Percentiles rank a stretch among this genome's conserved stretches.
Evolutionary conservation across 2,888 invertebrate genomes (phyloP).

Genomic region (Tholera decimalis): DNA sequence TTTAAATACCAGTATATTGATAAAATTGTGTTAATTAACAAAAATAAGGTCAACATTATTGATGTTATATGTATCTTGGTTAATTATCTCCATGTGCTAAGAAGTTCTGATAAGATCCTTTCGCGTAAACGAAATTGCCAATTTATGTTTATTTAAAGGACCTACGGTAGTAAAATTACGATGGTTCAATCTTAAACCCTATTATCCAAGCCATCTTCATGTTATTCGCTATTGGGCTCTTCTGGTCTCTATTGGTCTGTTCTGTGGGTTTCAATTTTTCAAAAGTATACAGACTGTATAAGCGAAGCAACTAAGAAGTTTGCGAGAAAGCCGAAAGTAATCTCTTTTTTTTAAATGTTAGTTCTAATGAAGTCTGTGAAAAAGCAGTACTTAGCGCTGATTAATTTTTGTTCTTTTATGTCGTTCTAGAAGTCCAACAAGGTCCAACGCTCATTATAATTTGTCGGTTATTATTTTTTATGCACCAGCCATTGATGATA

Average conservation of each 20-base stretch:
- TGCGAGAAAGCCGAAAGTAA: background rate
- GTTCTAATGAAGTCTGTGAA: background rate
- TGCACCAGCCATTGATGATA: slow-evolving; percentile 44
- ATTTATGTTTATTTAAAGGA: background rate
- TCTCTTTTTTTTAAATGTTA: background rate
- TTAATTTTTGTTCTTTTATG: background rate
- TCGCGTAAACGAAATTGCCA: too few species aligned
- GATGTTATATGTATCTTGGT: background rate
- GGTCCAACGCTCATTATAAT: slow-evolving; percentile 19
- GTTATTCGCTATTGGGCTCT: background rate
- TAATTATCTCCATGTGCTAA: too few species aligned
- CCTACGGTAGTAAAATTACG: background rate
- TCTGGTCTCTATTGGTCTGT: background rate
- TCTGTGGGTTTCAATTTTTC: background rate
- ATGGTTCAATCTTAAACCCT: background rate
- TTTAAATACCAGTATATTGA: background rate
- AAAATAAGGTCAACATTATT: background rate
- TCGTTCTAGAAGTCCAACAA: slow-evolving; percentile 9
- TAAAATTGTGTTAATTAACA: background rate
- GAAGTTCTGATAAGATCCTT: background rate
- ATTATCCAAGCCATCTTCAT: too few species aligned
- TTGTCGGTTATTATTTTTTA: slow-evolving; percentile 53
- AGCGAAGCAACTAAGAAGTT: background rate
- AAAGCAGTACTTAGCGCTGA: background rate
- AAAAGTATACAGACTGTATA: background rate